Base-by-base conservation (phyloP, 1,140 invertebrate species). In the Lucilia cuprina region DNA sequence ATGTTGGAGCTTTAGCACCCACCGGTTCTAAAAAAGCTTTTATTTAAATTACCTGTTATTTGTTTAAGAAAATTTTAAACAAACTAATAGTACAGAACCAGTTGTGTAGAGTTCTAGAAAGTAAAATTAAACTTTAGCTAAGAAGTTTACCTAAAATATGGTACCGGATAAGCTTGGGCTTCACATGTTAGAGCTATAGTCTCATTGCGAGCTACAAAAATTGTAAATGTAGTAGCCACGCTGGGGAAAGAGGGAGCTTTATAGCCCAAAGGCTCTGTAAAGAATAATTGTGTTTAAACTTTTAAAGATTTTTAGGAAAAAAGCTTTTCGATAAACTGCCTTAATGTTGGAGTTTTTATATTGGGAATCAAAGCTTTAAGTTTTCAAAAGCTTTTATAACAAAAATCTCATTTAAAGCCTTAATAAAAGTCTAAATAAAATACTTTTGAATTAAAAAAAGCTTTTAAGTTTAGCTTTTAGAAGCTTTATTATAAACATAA, bases 171-270 rank as follows among this genome's bases (percentile, higher is more conserved):
- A 75, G 93, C 94, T 90, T 94, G 94, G 83, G 94, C 94, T 65
- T 94, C 93, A 90, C 95, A 96, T 82, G 94, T 92, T 17, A 94
- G 86, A 82, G 92, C 88, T 10, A 90, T 77, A 82, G 83, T 85
- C 17, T 83, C 84, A 83, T 86, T 84, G 75, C 86, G 74, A 19
- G 86, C 35, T 14, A 86, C 60, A 74, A 85, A 84, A 9, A 90
- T 85, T 34, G 88, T 86, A 14, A 89, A 91, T 74, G 85, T 87
- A 5, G 86, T 84, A 34, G 87, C 88, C 35, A 86, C 87, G 19
- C 86, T 87, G 14, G 95, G 94, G 91, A 96, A 94, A 87, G 94
- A 93, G 5, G 95, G 95, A 84, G 94, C 94, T 89, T 95, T 95
- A 50, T 93, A 94, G 87, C 94, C 84, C 87, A 96, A 92, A 10